Conservation (phyloP, 2,797 vertebrate species). For the Rhinophrynus dorsalis region DNA sequence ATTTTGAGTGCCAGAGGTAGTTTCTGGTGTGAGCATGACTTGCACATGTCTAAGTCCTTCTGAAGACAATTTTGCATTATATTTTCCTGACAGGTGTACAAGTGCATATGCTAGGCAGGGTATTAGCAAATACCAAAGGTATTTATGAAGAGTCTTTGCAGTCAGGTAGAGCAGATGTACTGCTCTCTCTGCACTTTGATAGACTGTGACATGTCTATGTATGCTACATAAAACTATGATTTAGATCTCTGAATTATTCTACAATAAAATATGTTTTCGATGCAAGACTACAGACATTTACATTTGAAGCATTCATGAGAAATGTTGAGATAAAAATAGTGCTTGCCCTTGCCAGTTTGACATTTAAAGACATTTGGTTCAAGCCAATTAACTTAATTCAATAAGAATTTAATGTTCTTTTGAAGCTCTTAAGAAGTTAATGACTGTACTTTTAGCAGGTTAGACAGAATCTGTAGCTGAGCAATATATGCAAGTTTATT, state of each 20-base stretch:
- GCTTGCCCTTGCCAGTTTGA: slow-evolving; percentile 38
- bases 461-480: slow-evolving; percentile 26
- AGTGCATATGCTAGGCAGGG: too few relatives aligned
- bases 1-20: too few relatives aligned
- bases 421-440: slow-evolving; percentile 45
- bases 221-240: too few relatives aligned
- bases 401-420: slow-evolving; percentile 47
- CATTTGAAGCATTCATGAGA: slow-evolving; percentile 31
- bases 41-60: too few relatives aligned
- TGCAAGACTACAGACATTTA: slow-evolving; percentile 9
- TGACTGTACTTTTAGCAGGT: slow-evolving; percentile 45
- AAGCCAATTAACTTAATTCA: slow-evolving; percentile 49
- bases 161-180: too few relatives aligned
- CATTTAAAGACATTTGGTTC: slow-evolving; percentile 48
- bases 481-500: slow-evolving; percentile 22
- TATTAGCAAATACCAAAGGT: too few relatives aligned
- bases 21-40: too few relatives aligned
- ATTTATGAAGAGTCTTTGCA: too few relatives aligned
- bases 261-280: neutral
- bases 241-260: neutral
- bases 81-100: too few relatives aligned
- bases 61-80: too few relatives aligned
- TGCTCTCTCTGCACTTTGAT: too few relatives aligned
- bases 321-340: slow-evolving; percentile 38
- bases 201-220: too few relatives aligned